Conservation (phyloP, 2,797 vertebrate species). For the Buphagus erythrorhynchus region DNA sequence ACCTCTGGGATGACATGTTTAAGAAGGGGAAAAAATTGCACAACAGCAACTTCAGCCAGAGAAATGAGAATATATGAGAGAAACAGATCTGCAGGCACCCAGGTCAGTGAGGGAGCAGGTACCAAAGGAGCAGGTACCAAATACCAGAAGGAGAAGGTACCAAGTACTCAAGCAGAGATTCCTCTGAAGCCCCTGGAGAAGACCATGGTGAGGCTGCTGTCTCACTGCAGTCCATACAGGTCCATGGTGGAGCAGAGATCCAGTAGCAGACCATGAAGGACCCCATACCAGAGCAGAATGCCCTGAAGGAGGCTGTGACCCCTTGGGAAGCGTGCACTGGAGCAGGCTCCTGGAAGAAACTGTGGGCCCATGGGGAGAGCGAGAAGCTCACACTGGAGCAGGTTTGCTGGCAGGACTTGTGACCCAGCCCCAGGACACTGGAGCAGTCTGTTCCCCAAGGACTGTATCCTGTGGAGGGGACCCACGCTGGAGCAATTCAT, state of each 20-base stretch:
- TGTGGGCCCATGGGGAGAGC: background rate
- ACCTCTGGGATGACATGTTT: background rate
- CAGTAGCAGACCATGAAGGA: background rate
- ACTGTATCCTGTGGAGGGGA: background rate
- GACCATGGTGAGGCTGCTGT: background rate
- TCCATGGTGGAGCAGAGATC: background rate
- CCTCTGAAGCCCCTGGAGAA: background rate
- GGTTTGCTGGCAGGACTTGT: background rate
- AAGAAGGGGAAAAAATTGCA: background rate
- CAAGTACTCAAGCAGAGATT: background rate
- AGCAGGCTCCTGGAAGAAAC: background rate
- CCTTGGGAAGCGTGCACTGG: rapidly evolving
- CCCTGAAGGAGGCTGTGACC: background rate
- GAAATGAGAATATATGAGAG: background rate
- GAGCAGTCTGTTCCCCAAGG: background rate
- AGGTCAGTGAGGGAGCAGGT: background rate
- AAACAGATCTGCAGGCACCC: background rate
- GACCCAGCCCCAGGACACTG: background rate
- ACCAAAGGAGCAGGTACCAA: background rate
- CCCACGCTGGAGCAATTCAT: background rate
- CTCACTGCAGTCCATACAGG: background rate
- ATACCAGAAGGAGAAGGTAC: background rate
- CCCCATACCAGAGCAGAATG: background rate
- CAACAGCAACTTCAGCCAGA: background rate
- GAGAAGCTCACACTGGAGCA: background rate